Conservation (phyloP, 2,113 vertebrate genomes). For the Pseudonaja textilis region DNA sequence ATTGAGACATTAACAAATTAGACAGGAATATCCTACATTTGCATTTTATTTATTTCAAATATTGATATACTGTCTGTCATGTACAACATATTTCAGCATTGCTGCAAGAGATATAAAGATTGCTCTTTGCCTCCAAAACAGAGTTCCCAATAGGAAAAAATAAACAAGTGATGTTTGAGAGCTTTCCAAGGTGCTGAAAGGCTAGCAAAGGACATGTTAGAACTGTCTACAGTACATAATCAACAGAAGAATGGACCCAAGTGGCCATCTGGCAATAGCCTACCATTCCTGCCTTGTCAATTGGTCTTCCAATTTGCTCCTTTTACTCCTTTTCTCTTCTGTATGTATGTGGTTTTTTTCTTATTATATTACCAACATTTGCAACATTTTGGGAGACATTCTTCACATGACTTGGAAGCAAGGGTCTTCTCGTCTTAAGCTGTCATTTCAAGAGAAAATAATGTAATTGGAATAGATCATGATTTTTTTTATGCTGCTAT, state of each 20-base stretch:
- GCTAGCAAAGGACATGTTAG: neutral
- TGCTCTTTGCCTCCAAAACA: neutral
- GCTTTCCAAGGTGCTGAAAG: neutral
- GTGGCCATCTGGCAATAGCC: neutral
- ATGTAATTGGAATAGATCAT: neutral
- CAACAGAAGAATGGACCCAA: neutral
- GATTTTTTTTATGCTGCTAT: neutral
- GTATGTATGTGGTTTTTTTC: neutral
- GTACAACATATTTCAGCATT: neutral
- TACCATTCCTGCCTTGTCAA: neutral
- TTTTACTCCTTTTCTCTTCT: neutral
- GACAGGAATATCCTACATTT: neutral
- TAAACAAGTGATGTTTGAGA: neutral
- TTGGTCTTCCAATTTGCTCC: neutral
- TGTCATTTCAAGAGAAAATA: conserved; percentile 2
- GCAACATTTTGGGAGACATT: neutral
- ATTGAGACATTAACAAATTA: neutral
- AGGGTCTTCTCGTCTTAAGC: neutral
- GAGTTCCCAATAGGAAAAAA: neutral
- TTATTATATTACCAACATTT: neutral
- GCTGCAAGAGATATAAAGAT: neutral
- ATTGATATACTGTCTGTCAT: neutral
- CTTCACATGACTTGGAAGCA: neutral
- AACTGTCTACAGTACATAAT: neutral
- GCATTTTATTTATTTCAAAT: neutral